These are phyloP conservation scores for Coremacera marginata DNA, from an alignment of 2,888 invertebrate genomes.

Conservation along the genomic window DNA sequence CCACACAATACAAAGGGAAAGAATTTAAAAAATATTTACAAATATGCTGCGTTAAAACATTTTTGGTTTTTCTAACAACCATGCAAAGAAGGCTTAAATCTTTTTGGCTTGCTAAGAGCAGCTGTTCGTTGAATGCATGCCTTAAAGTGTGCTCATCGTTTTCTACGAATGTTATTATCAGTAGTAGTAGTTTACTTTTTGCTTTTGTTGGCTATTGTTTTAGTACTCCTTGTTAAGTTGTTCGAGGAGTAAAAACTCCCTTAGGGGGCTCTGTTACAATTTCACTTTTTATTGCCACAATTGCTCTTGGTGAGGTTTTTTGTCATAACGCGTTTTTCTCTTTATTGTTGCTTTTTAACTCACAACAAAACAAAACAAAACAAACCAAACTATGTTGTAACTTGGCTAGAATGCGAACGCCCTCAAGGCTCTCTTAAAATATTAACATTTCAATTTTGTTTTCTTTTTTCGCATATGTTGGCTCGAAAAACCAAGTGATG, in stretches of 20 bases:
- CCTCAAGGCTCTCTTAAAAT: neutral
- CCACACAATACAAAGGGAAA: neutral
- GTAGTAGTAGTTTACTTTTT: neutral
- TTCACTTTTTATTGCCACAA: conserved; percentile 44
- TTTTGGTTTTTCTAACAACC: neutral
- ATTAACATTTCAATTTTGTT: neutral
- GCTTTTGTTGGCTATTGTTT: conserved; percentile 12
- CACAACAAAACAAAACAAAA: neutral
- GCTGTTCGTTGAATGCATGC: neutral
- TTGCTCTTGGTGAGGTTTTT: neutral
- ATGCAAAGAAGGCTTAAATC: neutral
- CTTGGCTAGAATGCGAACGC: neutral
- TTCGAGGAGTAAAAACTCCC: neutral
- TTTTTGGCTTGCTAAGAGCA: neutral
- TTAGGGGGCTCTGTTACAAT: conserved; percentile 42
- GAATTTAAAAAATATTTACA: neutral
- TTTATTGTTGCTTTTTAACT: neutral
- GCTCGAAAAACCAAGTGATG: neutral
- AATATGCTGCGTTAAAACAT: neutral
- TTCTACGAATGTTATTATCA: neutral
- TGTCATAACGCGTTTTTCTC: neutral
- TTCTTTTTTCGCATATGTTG: neutral
- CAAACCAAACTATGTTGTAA: neutral
- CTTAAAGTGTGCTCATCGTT: neutral
- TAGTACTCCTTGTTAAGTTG: conserved; percentile 10